Conservation (phyloP, 2,888 invertebrate genomes). For the Caenorhabditis sulstoni region DNA sequence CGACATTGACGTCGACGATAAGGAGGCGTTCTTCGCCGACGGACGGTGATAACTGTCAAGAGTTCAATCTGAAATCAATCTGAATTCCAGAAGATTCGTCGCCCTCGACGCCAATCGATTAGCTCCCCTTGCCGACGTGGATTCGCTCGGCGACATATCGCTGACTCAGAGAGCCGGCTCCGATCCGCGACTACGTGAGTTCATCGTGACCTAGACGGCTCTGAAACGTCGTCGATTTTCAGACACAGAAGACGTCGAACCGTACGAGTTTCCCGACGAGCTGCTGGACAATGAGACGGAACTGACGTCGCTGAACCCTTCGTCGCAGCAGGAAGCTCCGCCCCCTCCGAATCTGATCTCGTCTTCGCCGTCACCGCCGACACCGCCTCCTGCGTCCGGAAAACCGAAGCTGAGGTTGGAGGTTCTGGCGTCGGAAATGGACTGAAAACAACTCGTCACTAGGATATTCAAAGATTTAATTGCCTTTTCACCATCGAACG, state of each 20-base stretch:
- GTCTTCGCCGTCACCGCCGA: background rate
- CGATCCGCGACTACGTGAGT: slow-evolving; percentile 47
- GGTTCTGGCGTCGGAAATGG: slow-evolving; percentile 33
- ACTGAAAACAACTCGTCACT: slow-evolving; percentile 3
- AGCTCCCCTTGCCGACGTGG: slow-evolving; percentile 59
- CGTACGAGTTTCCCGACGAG: background rate
- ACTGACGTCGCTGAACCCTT: slow-evolving; percentile 12
- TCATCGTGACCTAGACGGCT: no score
- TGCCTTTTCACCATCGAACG: background rate
- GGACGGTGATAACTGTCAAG: no score
- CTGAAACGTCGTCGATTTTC: background rate
- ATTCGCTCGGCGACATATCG: slow-evolving; percentile 51
- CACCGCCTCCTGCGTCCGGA: background rate
- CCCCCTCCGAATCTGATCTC: background rate
- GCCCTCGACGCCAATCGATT: slow-evolving; percentile 53
- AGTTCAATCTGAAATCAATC: no score
- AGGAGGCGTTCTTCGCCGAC: slow-evolving; percentile 35
- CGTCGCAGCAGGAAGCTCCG: background rate
- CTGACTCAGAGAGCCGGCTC: slow-evolving; percentile 44
- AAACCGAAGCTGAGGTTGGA: slow-evolving; percentile 24
- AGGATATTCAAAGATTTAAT: slow-evolving; percentile 29
- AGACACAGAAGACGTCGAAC: slow-evolving; percentile 41
- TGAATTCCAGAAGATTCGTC: slow-evolving; percentile 40
- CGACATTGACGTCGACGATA: slow-evolving; percentile 53
- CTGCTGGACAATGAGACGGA: slow-evolving; percentile 1